Evolutionary conservation across 1,140 invertebrate species (phyloP), one percentile per base, ranked within the genome.

Genomic region (Gyrodactylus salaris): DNA sequence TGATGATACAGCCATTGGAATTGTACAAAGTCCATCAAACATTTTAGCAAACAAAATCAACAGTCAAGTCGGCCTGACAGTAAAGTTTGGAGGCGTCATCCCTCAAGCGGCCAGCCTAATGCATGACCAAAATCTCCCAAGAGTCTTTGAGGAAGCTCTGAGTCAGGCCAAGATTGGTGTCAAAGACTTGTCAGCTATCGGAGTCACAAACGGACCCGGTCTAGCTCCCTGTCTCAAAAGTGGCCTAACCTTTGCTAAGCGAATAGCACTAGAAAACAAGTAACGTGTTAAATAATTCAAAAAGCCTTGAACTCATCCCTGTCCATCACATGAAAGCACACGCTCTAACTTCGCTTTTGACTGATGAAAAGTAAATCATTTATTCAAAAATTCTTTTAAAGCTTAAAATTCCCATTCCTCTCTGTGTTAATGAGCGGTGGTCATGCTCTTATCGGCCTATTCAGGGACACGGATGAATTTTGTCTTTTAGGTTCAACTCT

Each of bases 241-340:
- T 74, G 92, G 92, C 54, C 80, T 87, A 27, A 85, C 86, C 73
- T 89, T 91, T 86, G 89, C 87, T 0, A 88, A 88, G 78, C 83
- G 87, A 78, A 78, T 96, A 25, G 85, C 86, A 25, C 82, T 83
- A 75, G 80, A 82, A 73, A 83, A 84, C 26, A 68, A 77, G 78
- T 78, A 76, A 20, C 54, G 74, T 25, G 70, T 77, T 74, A 69
- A 1, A 24, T 75, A 20, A 77, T 77, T 34, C 76, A 84, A 85
- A 0, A 89, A 90, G 80, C 89, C 89, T 1, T n/a, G n/a, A n/a
- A n/a, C 82, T 96, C 75, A 89, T 97, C 78, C 90, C 91, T 0
- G 88, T 97, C 76, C 92, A 97, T 83, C 93, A 97, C 76, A 97
- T 97, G 92, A 87, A 96, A 84, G 92, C 92, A 7, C 93, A 97